These are phyloP conservation scores for Astreopora myriophthalma DNA, from an alignment of 64 coral and sea anemone species.

Conservation along the genomic window DNA sequence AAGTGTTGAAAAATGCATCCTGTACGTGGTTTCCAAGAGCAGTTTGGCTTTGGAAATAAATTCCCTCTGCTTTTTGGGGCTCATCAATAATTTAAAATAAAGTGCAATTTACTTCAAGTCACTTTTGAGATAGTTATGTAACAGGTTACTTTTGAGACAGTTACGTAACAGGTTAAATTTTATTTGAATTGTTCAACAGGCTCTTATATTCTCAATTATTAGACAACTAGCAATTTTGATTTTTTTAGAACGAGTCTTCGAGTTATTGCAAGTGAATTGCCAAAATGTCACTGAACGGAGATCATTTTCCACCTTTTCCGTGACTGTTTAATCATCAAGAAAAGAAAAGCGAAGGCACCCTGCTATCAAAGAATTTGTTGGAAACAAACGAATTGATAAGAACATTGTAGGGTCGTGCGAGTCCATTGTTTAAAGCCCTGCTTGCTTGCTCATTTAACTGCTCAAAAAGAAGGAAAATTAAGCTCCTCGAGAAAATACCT, in stretches of 20 bases:
- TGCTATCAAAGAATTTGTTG: neutral
- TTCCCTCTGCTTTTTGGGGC: too few species aligned
- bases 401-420: neutral
- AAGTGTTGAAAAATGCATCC: neutral
- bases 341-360: neutral
- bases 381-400: neutral
- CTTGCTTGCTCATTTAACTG: neutral
- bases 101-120: neutral
- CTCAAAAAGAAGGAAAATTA: neutral
- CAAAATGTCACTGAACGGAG: neutral
- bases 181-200: too few species aligned
- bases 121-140: neutral
- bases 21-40: neutral
- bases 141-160: neutral
- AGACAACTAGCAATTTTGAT: too few species aligned
- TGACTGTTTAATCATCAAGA: neutral
- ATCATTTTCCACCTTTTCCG: neutral
- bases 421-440: neutral
- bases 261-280: neutral
- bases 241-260: too few species aligned
- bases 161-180: too few species aligned
- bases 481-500: neutral
- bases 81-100: too few species aligned
- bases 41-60: neutral
- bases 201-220: too few species aligned